Base-by-base conservation (phyloP, 1,140 invertebrate genomes). In the Vanessa atalanta region DNA sequence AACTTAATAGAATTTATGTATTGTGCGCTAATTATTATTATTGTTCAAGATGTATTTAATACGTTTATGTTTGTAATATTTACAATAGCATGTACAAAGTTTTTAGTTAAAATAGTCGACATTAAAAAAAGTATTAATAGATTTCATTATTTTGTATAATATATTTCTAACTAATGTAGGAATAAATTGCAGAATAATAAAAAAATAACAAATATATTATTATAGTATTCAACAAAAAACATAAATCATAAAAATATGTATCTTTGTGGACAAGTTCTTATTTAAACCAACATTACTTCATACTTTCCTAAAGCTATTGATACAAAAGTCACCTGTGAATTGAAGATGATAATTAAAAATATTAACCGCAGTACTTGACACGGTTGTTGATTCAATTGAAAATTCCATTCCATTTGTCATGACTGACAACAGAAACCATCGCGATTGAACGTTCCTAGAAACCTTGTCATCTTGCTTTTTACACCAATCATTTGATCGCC, bases 381-480 rank as follows among this genome's bases (percentile, higher is more conserved):
- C 14, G 47, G 61, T 67, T 73, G 65, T 73, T 60, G 65, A 67
- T 73, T 73, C 71, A 37, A 50, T 73, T 73, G 65, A 61, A 73
- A 57, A 67, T 61, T 83, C 78, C 75, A 80, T 72, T 83, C 78
- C 70, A 84, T 80, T 84, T 79, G 78, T 76, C 60, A 77, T 72
- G 73, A 81, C 63, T 83, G 80, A 82, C 80, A 73, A 73, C 65
- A 72, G 66, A 77, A 77, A 61, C 65, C 70, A 74, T 71, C 72
- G 61, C 55, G 26, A 72, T 65, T 50, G 67, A 70, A 14, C 23
- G 51, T 23, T 73, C 64, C 68, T 55, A 65, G 64, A 61, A 51
- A 74, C 70, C 70, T 74, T 69, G 69, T 65, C 20, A 51, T 13
- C 20, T 47, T 23, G 70, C 63, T 70, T 75, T 81, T 31, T 73